These are phyloP conservation scores for Papio anubis DNA, from an alignment of 2,113 vertebrate species.

Conservation along the genomic window DNA sequence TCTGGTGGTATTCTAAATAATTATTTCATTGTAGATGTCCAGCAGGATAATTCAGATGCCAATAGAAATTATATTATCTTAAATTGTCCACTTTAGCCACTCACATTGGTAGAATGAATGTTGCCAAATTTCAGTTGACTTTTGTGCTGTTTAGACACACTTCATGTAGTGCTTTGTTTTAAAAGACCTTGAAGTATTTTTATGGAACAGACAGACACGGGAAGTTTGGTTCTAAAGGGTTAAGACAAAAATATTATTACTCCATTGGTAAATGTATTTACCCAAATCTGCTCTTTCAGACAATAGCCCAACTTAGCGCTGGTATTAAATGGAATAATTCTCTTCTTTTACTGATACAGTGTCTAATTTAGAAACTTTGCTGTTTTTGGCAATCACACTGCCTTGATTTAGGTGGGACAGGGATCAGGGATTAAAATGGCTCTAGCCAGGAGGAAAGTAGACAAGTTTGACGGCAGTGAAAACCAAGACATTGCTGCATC, in stretches of 20 bases:
- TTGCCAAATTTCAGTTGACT: constrained; percentile 68
- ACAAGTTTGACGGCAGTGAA: constrained; percentile 20
- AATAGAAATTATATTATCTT: constrained; percentile 60
- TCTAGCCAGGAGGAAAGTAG: constrained; percentile 40
- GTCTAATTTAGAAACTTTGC: constrained; percentile 31
- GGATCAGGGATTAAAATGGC: constrained; percentile 54
- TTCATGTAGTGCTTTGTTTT: constrained; percentile 67
- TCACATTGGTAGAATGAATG: constrained; percentile 39
- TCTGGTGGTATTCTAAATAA: constrained; percentile 65
- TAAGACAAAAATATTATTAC: constrained; percentile 47
- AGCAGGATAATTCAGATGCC: constrained; percentile 48
- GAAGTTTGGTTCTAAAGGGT: constrained; percentile 59
- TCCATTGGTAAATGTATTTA: not conserved
- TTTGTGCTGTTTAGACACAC: constrained; percentile 68
- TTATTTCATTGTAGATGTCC: constrained; percentile 54
- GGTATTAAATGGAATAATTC: not conserved
- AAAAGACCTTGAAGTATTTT: constrained; percentile 65
- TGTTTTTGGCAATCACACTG: not conserved
- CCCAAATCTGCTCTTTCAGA: constrained; percentile 35
- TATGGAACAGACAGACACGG: constrained; percentile 57
- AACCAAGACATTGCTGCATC: constrained; percentile 32
- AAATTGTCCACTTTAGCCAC: constrained; percentile 21
- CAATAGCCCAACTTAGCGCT: not conserved
- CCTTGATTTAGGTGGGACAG: constrained; percentile 50
- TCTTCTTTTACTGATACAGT: not conserved